Percentiles rank a stretch among this genome's conserved stretches.
These are phyloP conservation scores for Actenoides lindsayi DNA, from an alignment of 2,113 vertebrate species.

Conservation along the genomic window DNA sequence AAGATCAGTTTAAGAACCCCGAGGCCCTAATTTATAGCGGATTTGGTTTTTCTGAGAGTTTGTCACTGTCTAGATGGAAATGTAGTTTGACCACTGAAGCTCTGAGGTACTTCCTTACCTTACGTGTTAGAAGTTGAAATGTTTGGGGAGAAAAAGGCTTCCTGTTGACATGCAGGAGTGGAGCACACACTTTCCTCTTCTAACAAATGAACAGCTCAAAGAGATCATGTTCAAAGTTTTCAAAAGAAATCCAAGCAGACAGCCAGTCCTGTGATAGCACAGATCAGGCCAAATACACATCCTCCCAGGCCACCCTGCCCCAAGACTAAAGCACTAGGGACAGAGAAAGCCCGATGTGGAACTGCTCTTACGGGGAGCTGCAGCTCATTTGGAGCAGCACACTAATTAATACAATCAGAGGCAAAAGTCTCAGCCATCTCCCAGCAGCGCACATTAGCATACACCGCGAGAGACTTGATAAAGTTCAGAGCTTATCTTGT, in stretches of 20 bases:
- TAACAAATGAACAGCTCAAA: background rate
- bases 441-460: slow-evolving; percentile 68
- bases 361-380: background rate
- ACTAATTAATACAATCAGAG: slow-evolving; percentile 63
- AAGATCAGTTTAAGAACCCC: background rate
- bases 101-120: background rate
- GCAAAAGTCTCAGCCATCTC: slow-evolving; percentile 53
- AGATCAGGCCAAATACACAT: background rate
- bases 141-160: background rate
- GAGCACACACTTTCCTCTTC: background rate
- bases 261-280: background rate
- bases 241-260: background rate
- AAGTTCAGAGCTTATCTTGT: slow-evolving; percentile 77
- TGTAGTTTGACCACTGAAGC: background rate
- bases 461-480: slow-evolving; percentile 51
- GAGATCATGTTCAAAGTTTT: background rate
- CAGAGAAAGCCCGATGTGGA: background rate
- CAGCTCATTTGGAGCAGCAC: slow-evolving; percentile 17
- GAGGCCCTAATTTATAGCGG: background rate
- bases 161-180: background rate
- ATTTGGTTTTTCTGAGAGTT: background rate
- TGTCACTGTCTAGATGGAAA: background rate
- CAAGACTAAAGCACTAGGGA: background rate
- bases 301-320: background rate
- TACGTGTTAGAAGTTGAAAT: background rate